Evolutionary conservation across 2,113 vertebrate genomes (phyloP), one percentile per base, ranked within the genome.

Genomic region (Takifugu flavidus): DNA sequence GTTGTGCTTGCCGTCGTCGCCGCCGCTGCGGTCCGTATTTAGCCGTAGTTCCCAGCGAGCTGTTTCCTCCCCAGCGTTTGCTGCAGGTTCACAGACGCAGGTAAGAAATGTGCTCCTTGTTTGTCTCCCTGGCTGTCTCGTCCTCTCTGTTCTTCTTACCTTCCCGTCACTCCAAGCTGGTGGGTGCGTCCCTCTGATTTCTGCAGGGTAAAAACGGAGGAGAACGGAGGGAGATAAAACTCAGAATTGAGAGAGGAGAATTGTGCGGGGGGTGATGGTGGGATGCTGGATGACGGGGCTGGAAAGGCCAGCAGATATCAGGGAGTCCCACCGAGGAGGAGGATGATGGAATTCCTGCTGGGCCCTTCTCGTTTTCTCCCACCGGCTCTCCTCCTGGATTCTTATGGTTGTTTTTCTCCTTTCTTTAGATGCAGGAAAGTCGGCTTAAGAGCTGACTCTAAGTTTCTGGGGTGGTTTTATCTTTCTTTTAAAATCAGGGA

Each of bases 1-100:
- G 20, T 20, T 20, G 20, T 20, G 20, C 20, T 20, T 20, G 20
- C 20, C 20, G 20, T 20, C 20, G 20, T 20, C 20, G 20, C 20
- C 20, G 20, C 20, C 20, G 20, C 20, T 20, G 20, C 20, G 20
- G 20, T 20, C 27, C 14, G 63, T 74, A 67, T 75, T 69, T 39
- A 39, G 34, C 8, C 6, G 31, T 34, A 34, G 66, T 67, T 68
- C 61, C 65, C 65, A 25, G 31, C 77, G 70, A 79, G 70, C 54
- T 75, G 70, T 82, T 83, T 79, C 64, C 71, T 63, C 57, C 34
- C 64, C 66, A 6, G 31, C 6, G 4, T 74, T 71, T 75, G 70
- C 75, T 59, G 68, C 74, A 76, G 70, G 65, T 76, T 70, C 66
- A 78, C 65, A 61, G 67, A 68, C 68, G 71, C 76, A 82, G 72